Evolutionary conservation across 2,888 invertebrate genomes (phyloP).

Genomic region (Cabera pusaria): DNA sequence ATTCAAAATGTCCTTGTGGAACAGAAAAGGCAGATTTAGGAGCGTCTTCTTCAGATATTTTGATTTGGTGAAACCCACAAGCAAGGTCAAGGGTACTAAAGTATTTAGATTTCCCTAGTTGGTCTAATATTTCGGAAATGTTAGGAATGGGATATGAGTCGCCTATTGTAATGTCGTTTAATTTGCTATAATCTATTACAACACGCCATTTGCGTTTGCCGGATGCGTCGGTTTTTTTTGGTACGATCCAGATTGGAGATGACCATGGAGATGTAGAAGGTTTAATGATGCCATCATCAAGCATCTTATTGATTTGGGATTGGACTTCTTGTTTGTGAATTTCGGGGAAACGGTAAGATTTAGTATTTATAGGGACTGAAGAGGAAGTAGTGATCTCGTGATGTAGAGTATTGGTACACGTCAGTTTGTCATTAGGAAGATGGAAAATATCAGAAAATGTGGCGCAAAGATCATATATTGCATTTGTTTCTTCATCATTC

Average conservation of each 20-base stretch:
- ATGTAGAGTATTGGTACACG: background rate
- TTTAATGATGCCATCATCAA: slow-evolving; percentile 2
- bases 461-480: background rate
- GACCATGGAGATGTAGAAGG: slow-evolving; percentile 3
- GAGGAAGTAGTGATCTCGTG: background rate
- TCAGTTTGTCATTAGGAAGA: background rate
- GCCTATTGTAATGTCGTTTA: slow-evolving; percentile 8
- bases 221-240: slow-evolving; percentile 2
- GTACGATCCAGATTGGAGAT: slow-evolving; percentile 4
- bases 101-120: slow-evolving; percentile 1
- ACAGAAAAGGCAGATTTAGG: slow-evolving; percentile 13
- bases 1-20: slow-evolving; percentile 10
- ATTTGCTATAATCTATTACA: slow-evolving; percentile 8
- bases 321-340: slow-evolving; percentile 1
- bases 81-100: slow-evolving; percentile 11
- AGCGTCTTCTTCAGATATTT: slow-evolving; percentile 1
- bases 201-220: slow-evolving; percentile 11
- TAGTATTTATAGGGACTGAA: background rate
- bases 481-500: background rate
- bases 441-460: slow-evolving; percentile 4
- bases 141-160: slow-evolving; percentile 5
- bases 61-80: slow-evolving; percentile 13
- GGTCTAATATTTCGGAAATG: slow-evolving; percentile 1
- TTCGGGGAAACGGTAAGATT: slow-evolving; percentile 7
- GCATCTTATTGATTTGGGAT: slow-evolving; percentile 1